Percentiles rank a stretch among this genome's conserved stretches.
Evolutionary conservation across 37 sponge, comb jelly and placozoan genomes (phyloP).

Genomic region (Bolinopsis microptera): DNA sequence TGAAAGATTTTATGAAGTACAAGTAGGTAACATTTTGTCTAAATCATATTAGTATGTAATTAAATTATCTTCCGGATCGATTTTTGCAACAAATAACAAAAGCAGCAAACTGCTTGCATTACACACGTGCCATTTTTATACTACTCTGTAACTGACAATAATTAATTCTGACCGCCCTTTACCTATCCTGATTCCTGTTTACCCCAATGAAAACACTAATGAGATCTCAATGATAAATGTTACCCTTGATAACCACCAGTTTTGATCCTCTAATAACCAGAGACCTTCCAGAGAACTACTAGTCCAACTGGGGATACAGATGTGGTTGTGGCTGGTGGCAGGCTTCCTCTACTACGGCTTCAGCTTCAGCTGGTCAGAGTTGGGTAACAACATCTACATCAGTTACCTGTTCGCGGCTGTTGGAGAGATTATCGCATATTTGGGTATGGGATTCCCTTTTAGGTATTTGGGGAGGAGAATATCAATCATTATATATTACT

Average conservation of each 20-base stretch:
- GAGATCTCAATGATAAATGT: too few relatives aligned
- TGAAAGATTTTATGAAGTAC: conserved; percentile 37
- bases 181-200: too few relatives aligned
- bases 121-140: too few relatives aligned
- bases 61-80: not conserved
- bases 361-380: not conserved
- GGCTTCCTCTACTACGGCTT: conserved; percentile 53
- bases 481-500: not conserved
- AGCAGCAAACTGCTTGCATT: too few relatives aligned
- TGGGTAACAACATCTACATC: not conserved
- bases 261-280: too few relatives aligned
- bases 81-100: too few relatives aligned
- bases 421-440: not conserved
- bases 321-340: conserved; percentile 35
- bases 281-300: not conserved
- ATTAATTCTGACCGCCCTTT: not conserved
- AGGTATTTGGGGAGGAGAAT: not conserved
- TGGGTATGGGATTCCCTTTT: conserved; percentile 10
- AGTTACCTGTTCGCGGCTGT: not conserved
- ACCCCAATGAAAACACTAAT: too few relatives aligned
- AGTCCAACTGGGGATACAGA: not conserved
- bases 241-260: too few relatives aligned
- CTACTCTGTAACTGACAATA: too few relatives aligned
- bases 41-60: not conserved
- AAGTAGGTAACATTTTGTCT: too few relatives aligned